Evolutionary conservation across 2,113 vertebrate species (phyloP).

Genomic region (Rhinoptilus africanus): DNA sequence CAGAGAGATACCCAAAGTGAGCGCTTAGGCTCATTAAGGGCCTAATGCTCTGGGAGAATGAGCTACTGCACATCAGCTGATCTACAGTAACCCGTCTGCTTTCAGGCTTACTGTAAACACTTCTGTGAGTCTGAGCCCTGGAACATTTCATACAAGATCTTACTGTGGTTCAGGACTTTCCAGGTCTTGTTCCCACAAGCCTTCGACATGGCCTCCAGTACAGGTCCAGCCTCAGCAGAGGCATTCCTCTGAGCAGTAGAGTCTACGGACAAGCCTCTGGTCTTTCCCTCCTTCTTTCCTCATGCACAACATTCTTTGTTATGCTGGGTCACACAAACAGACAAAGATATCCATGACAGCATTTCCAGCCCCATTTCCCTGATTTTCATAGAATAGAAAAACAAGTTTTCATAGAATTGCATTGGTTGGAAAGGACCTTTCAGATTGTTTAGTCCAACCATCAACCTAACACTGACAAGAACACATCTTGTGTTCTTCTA

Average conservation of each 20-base stretch:
- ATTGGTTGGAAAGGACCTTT: too few relatives aligned
- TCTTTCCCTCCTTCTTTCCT: not conserved
- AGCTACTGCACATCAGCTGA: not conserved
- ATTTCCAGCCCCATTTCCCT: not conserved
- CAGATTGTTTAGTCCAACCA: too few relatives aligned
- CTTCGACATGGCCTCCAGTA: fast-evolving
- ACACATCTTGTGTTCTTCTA: not conserved
- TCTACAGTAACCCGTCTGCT: not conserved
- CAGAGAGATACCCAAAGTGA: not conserved
- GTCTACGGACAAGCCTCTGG: fast-evolving
- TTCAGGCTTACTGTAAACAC: not conserved
- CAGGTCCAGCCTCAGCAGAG: not conserved
- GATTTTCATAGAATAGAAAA: not conserved
- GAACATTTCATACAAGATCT: not conserved
- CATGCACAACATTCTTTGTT: fast-evolving
- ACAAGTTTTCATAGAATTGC: too few relatives aligned
- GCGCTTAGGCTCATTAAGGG: not conserved
- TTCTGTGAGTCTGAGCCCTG: not conserved
- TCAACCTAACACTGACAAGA: too few relatives aligned
- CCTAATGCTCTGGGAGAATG: not conserved
- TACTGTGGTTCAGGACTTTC: not conserved
- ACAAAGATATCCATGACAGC: not conserved
- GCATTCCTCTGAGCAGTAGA: not conserved
- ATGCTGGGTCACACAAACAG: not conserved
- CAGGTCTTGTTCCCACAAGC: not conserved